Evolutionary conservation across 2,797 vertebrate species (phyloP).

Genomic region (Manis pentadactyla): DNA sequence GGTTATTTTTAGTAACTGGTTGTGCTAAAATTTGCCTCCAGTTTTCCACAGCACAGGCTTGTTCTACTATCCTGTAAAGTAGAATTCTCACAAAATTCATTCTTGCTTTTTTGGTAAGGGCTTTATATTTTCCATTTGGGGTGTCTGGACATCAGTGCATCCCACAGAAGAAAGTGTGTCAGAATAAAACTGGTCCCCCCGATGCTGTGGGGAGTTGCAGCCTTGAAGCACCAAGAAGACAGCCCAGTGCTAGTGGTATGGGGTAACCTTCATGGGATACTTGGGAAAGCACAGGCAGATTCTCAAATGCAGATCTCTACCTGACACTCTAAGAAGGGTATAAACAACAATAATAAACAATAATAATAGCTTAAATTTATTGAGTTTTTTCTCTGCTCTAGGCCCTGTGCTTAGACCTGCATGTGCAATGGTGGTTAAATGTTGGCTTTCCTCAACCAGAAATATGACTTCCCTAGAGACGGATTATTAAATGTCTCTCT

Average conservation of each 20-base stretch:
- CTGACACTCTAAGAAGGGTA: neutral
- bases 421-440: neutral
- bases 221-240: neutral
- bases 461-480: neutral
- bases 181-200: neutral
- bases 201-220: neutral
- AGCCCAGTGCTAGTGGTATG: neutral
- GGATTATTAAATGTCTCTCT: neutral
- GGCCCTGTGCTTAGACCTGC: neutral
- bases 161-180: constrained; percentile 5
- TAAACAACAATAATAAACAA: neutral
- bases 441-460: neutral
- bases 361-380: neutral
- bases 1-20: neutral
- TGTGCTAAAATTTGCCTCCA: neutral
- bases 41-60: neutral
- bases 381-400: neutral
- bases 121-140: constrained; percentile 27
- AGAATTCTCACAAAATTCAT: neutral
- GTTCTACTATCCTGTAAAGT: neutral
- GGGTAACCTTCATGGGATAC: neutral
- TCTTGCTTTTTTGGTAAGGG: neutral
- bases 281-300: neutral
- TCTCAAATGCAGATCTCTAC: constrained; percentile 33
- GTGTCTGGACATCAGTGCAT: neutral